A percentile compares a stretch with the other conserved stretches of the same genome.
phyloP scores from a whole-genome alignment of 2,888 invertebrate species.

The Teinopalpus imperialis region DNA sequence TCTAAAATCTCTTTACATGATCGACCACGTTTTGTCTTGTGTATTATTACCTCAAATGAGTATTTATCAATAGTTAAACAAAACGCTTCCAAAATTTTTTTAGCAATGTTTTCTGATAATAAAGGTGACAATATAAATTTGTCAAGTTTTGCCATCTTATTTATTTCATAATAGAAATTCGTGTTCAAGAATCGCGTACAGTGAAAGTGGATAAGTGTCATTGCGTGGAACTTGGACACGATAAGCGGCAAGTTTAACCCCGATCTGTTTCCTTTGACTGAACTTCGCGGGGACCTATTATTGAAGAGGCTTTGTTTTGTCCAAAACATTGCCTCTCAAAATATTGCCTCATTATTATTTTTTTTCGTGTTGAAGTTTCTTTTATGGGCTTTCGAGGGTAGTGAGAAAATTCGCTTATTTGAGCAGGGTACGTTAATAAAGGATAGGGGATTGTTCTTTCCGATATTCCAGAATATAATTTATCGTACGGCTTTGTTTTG shows the following conservation, averaged over 20 bases:
- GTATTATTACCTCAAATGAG: no score
- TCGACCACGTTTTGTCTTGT: no score
- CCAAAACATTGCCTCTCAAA: constrained; percentile 53
- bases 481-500: constrained; percentile 16
- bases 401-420: constrained; percentile 44
- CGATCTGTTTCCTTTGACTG: constrained; percentile 41
- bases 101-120: no score
- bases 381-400: constrained; percentile 43
- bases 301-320: constrained; percentile 62
- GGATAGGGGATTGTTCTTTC: constrained; percentile 31
- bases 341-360: constrained; percentile 60
- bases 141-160: neutral
- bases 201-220: constrained; percentile 64
- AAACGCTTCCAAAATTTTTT: no score
- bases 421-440: constrained; percentile 13
- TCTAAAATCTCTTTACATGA: no score
- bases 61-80: no score
- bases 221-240: constrained; percentile 53
- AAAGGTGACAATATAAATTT: no score
- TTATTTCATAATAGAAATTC: constrained; percentile 23
- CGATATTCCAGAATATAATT: constrained; percentile 29
- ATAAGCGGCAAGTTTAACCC: constrained; percentile 53
- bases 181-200: constrained; percentile 49
- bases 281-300: constrained; percentile 59
- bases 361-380: constrained; percentile 43